Percentiles rank a stretch among this genome's conserved stretches.
Conservation (phyloP, 2,888 invertebrate genomes). For the Disparrhopalites patrizii region DNA sequence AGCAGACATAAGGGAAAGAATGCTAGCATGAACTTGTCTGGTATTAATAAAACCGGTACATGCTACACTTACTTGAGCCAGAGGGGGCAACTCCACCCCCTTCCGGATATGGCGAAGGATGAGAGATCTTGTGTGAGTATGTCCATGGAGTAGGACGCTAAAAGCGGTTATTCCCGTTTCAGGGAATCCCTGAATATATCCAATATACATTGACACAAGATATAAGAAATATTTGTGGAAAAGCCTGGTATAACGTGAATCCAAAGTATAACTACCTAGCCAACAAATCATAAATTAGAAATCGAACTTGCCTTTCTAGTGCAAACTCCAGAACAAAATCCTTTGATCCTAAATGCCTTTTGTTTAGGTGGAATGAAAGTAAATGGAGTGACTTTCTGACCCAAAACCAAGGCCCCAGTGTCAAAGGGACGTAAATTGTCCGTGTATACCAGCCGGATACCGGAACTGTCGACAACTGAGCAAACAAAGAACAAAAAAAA, state of each 20-base stretch:
- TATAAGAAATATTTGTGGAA: too few species aligned
- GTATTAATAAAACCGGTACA: not conserved
- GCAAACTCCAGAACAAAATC: slow-evolving; percentile 77
- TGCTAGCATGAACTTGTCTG: too few species aligned
- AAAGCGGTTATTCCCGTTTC: slow-evolving; percentile 23
- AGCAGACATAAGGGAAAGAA: too few species aligned
- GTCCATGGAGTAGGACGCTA: slow-evolving; percentile 25
- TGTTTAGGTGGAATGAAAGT: slow-evolving; percentile 81
- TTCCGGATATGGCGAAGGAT: slow-evolving; percentile 26
- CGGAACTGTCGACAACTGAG: slow-evolving; percentile 69
- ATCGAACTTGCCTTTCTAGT: slow-evolving; percentile 74
- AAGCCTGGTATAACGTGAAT: too few species aligned
- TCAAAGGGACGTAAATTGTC: slow-evolving; percentile 69
- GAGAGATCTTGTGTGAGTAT: slow-evolving; percentile 6
- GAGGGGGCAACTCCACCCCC: slow-evolving; percentile 23
- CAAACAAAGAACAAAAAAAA: slow-evolving; percentile 33
- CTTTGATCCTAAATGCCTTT: slow-evolving; percentile 70
- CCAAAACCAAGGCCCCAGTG: slow-evolving; percentile 73
- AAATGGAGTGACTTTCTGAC: slow-evolving; percentile 72
- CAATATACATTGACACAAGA: too few species aligned
- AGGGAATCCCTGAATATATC: slow-evolving; percentile 26
- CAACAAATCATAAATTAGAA: too few species aligned
- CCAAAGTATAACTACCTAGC: too few species aligned
- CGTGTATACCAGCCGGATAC: slow-evolving; percentile 74
- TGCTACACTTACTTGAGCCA: slow-evolving; percentile 3